Evolutionary conservation across 1,140 invertebrate genomes (phyloP).

Genomic region (Procambarus clarkii): DNA sequence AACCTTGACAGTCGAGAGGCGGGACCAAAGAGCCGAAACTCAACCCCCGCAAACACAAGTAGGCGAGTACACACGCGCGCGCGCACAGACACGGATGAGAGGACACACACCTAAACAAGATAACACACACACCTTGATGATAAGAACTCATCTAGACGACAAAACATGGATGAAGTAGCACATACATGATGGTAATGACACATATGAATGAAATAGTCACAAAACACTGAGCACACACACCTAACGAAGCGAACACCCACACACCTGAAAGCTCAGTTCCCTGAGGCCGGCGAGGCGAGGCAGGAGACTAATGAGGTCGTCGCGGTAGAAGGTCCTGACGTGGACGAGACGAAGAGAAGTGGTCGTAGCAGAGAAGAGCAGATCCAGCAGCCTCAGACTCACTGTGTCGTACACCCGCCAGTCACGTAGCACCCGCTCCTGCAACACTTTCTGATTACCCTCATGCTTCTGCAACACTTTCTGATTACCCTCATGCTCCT

Average conservation of each 20-base stretch:
- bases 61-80: too few relatives aligned
- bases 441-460: neutral
- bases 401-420: slow-evolving; percentile 63
- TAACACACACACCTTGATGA: neutral
- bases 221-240: neutral
- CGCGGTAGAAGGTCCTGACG: slow-evolving; percentile 54
- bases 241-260: neutral
- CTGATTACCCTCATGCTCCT: neutral
- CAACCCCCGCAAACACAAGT: too few relatives aligned
- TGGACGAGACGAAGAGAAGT: slow-evolving; percentile 22
- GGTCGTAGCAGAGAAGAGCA: slow-evolving; percentile 45
- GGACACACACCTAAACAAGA: neutral
- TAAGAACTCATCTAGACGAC: too few relatives aligned
- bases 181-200: too few relatives aligned
- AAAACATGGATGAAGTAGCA: too few relatives aligned
- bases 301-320: slow-evolving; percentile 34
- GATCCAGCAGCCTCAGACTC: slow-evolving; percentile 39
- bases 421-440: slow-evolving; percentile 41
- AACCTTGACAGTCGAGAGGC: too few relatives aligned
- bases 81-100: neutral
- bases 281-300: slow-evolving; percentile 38
- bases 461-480: neutral
- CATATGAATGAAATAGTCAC: neutral
- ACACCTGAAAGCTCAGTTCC: slow-evolving; percentile 43
- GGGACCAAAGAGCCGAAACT: too few relatives aligned